Percentiles rank a stretch among this genome's conserved stretches.
These are phyloP conservation scores for Latrodectus elegans DNA, from an alignment of 2,888 invertebrate genomes.

Conservation along the genomic window DNA sequence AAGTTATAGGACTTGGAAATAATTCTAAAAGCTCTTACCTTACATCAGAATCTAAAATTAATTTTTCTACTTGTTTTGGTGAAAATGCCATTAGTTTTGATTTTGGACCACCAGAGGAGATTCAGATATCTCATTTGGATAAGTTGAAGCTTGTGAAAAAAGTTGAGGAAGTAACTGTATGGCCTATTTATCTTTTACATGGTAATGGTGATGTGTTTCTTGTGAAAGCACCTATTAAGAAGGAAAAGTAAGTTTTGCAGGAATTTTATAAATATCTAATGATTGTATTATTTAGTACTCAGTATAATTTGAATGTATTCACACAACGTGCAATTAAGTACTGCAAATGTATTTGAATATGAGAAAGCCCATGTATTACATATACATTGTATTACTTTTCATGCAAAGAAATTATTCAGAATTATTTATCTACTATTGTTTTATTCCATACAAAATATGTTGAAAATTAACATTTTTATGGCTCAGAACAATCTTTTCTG, in stretches of 20 bases:
- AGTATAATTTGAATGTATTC: not conserved
- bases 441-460: too few species aligned
- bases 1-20: slow-evolving; percentile 71
- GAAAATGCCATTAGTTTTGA: slow-evolving; percentile 92
- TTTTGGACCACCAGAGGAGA: slow-evolving; percentile 79
- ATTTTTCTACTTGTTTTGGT: slow-evolving; percentile 79
- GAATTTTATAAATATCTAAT: too few species aligned
- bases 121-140: slow-evolving; percentile 21
- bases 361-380: too few species aligned
- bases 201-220: slow-evolving; percentile 89
- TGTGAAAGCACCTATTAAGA: slow-evolving; percentile 70
- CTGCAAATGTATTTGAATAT: not conserved
- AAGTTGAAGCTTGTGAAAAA: slow-evolving; percentile 23
- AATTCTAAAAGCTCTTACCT: slow-evolving; percentile 54
- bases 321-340: not conserved
- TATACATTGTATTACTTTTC: too few species aligned
- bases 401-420: too few species aligned
- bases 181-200: slow-evolving; percentile 86
- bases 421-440: too few species aligned
- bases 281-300: not conserved
- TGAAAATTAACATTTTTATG: too few species aligned
- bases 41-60: slow-evolving; percentile 50
- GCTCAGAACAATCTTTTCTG: too few species aligned
- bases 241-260: slow-evolving; percentile 24
- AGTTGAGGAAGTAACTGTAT: slow-evolving; percentile 73